A percentile compares a stretch with the other conserved stretches of the same genome.
Evolutionary conservation across 1,140 invertebrate species (phyloP).

Genomic region (Dendroctonus ponderosae): DNA sequence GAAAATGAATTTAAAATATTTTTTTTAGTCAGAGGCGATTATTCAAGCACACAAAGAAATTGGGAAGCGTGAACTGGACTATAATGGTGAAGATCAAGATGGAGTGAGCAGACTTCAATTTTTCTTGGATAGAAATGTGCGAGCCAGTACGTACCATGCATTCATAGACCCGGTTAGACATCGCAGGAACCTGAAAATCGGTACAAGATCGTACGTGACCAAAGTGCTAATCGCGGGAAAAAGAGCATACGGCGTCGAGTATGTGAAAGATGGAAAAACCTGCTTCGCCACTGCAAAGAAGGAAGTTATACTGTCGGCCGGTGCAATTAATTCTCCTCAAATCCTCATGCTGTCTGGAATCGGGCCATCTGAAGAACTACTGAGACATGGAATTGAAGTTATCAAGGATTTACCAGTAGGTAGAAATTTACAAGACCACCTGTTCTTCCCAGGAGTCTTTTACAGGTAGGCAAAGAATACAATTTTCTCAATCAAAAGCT

Average conservation of each 20-base stretch:
- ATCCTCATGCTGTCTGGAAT: conserved; percentile 75
- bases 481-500: no score
- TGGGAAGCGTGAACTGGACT: conserved; percentile 53
- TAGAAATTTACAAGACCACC: conserved; percentile 77
- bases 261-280: conserved; percentile 53
- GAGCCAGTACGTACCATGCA: conserved; percentile 59
- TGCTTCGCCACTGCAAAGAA: conserved; percentile 55
- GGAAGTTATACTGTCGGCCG: conserved; percentile 72
- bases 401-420: conserved; percentile 66
- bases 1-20: not conserved
- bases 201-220: conserved; percentile 67
- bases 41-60: conserved; percentile 57
- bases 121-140: conserved; percentile 56
- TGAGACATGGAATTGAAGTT: conserved; percentile 58
- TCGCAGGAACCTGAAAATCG: conserved; percentile 67
- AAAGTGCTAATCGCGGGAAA: conserved; percentile 71
- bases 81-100: conserved; percentile 63
- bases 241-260: conserved; percentile 69
- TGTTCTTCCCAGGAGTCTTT: conserved; percentile 57
- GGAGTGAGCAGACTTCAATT: conserved; percentile 68
- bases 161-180: conserved; percentile 68
- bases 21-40: conserved; percentile 47
- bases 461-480: conserved; percentile 44
- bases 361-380: conserved; percentile 62
- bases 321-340: conserved; percentile 69